Evolutionary conservation across 2,888 invertebrate genomes (phyloP), one percentile per base, ranked within the genome.

Genomic region (Dromius quadrimaculatus): DNA sequence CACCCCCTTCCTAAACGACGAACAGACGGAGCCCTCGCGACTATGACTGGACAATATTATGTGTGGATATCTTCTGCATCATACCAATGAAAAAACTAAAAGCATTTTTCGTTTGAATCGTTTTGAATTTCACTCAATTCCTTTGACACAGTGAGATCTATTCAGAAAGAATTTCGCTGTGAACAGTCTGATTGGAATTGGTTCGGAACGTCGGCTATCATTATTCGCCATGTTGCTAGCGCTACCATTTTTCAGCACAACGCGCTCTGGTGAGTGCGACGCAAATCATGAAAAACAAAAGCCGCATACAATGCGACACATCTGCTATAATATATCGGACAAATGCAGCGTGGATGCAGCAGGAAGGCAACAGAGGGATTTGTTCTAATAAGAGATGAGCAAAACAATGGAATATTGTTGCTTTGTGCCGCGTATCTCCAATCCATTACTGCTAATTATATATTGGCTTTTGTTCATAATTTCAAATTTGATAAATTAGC

Each of bases 251-350:
- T 41, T 41, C 41, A 13, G 41, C 41, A 41, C 41, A n/a, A 41
- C 11, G 15, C 0, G 1, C 13, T 1, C n/a, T n/a, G n/a, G n/a
- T n/a, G n/a, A n/a, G n/a, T n/a, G n/a, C n/a, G n/a, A n/a, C n/a
- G n/a, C n/a, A n/a, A n/a, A n/a, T n/a, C n/a, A n/a, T n/a, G 2
- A 50, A 50, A 50, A 50, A 50, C 47, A 47, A 47, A 47, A 20
- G 23, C 47, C 15, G 41, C 41, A 41, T 41, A 20, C 22, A 22
- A 50, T 15, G 47, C 22, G 47, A 47, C 47, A 28, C 15, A 50
- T 50, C 50, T 23, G 50, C 23, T 28, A n/a, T 50, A 23, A 23
- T 50, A 50, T 50, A 50, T 50, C 50, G 22, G 50, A 50, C 28
- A 50, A 50, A 50, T 50, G 50, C 50, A 50, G 22, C 22, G n/a